Conservation (phyloP, 2,797 vertebrate species). For the Acanthis flammea region DNA sequence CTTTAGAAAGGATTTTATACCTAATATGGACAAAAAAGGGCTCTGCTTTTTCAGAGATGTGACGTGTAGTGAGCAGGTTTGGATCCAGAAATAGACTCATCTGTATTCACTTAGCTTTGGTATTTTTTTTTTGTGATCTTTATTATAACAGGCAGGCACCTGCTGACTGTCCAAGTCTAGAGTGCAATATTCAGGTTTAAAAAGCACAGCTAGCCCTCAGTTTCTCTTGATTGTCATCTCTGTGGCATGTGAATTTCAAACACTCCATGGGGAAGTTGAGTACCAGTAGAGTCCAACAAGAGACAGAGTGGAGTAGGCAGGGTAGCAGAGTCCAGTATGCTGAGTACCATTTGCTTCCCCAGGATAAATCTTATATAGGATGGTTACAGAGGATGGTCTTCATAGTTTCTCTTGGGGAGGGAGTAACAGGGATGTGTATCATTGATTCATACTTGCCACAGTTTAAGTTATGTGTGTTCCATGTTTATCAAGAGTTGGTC, state of each 20-base stretch:
- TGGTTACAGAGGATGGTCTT: not conserved
- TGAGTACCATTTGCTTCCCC: not conserved
- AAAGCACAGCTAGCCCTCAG: not conserved
- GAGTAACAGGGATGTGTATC: too few relatives aligned
- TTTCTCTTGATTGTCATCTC: not conserved
- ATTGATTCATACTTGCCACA: not conserved
- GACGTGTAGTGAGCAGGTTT: conserved; percentile 77
- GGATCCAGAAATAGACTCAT: conserved; percentile 77
- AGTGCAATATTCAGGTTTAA: not conserved
- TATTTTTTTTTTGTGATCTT: conserved; percentile 41
- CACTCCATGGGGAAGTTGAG: not conserved
- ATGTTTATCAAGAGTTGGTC: not conserved
- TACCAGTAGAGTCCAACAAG: not conserved
- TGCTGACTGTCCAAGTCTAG: conserved; percentile 55
- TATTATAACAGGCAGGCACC: conserved; percentile 70
- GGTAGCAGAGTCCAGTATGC: not conserved
- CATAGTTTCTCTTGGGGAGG: not conserved
- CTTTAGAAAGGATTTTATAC: conserved; percentile 90
- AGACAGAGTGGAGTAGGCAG: not conserved
- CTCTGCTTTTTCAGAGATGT: conserved; percentile 80
- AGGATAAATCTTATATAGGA: not conserved
- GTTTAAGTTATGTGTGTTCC: not conserved
- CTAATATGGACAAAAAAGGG: conserved; percentile 97
- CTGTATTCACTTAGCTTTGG: conserved; percentile 76
- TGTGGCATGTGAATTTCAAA: not conserved